These are phyloP conservation scores for Sipunculus nudus DNA, from an alignment of 2,888 invertebrate genomes.

Conservation along the genomic window DNA sequence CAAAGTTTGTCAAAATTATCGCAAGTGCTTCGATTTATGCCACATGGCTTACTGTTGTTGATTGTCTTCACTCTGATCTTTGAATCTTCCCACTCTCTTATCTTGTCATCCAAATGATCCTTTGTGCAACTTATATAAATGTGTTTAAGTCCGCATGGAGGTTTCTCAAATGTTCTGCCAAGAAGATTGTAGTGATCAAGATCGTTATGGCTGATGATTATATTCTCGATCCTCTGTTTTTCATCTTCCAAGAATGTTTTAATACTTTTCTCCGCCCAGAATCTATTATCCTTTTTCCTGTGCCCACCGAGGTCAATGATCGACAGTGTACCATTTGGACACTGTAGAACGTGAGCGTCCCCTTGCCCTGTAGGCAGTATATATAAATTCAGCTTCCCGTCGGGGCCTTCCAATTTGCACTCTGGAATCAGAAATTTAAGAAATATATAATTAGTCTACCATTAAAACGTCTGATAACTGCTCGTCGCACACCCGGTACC, in stretches of 20 bases:
- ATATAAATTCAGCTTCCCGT: conserved; percentile 30
- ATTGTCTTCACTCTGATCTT: conserved; percentile 11
- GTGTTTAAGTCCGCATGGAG: conserved; percentile 18
- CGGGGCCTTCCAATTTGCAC: no score
- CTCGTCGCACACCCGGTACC: no score
- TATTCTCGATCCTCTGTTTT: conserved; percentile 16
- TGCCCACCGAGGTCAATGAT: conserved; percentile 31
- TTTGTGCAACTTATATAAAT: conserved; percentile 31
- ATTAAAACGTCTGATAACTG: no score
- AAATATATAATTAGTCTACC: no score
- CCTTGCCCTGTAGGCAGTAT: conserved; percentile 35
- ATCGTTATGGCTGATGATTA: conserved; percentile 34
- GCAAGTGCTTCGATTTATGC: conserved; percentile 22
- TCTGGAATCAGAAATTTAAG: no score
- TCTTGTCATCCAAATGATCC: conserved; percentile 6
- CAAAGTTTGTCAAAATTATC: conserved; percentile 29
- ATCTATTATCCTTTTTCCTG: conserved; percentile 15
- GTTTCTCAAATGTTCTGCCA: background rate
- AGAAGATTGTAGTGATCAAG: conserved; percentile 31
- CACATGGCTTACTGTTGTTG: conserved; percentile 28
- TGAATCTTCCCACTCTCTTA: conserved; percentile 28
- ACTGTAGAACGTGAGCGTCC: conserved; percentile 33
- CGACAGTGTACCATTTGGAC: conserved; percentile 29
- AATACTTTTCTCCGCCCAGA: conserved; percentile 24
- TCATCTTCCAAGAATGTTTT: conserved; percentile 15